Percentiles rank a stretch among this genome's conserved stretches.
Evolutionary conservation across 2,888 invertebrate species (phyloP).

Genomic region (Pyralis farinalis): DNA sequence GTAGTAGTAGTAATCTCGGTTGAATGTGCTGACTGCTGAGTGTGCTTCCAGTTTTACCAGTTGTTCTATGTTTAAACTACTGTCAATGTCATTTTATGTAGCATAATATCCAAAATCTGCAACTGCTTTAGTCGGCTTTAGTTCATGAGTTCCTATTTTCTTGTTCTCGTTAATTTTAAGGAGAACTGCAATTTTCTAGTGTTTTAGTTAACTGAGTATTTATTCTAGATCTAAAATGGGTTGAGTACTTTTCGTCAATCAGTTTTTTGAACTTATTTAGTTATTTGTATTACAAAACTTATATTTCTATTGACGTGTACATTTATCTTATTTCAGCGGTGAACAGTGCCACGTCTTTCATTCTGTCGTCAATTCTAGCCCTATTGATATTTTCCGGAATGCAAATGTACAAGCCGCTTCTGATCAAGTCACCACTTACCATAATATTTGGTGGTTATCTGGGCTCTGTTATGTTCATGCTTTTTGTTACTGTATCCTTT

Average conservation of each 20-base stretch:
- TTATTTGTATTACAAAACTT: constrained; percentile 12
- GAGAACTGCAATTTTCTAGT: too few relatives aligned
- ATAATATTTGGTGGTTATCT: constrained; percentile 94
- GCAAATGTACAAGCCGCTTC: constrained; percentile 93
- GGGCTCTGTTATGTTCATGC: constrained; percentile 92
- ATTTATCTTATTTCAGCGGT: constrained; percentile 78
- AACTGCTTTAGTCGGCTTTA: too few relatives aligned
- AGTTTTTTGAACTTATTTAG: constrained; percentile 12
- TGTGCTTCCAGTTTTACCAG: too few relatives aligned
- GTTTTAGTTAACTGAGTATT: too few relatives aligned
- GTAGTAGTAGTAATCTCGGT: too few relatives aligned
- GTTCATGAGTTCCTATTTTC: too few relatives aligned
- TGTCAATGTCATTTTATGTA: too few relatives aligned
- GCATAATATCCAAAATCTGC: too few relatives aligned
- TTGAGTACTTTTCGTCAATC: constrained; percentile 5
- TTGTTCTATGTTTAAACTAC: too few relatives aligned
- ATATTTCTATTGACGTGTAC: constrained; percentile 4
- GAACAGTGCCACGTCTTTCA: constrained; percentile 87
- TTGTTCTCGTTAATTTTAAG: too few relatives aligned
- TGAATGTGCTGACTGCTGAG: too few relatives aligned
- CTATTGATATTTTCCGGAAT: constrained; percentile 94
- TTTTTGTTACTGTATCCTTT: constrained; percentile 90
- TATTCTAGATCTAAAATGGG: constrained; percentile 3
- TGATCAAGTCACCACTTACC: constrained; percentile 89
- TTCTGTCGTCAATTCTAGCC: constrained; percentile 89